A percentile compares a stretch with the other conserved stretches of the same genome.
Conservation (phyloP, 2,888 invertebrate species). For the Ichneumoninae sp. region DNA sequence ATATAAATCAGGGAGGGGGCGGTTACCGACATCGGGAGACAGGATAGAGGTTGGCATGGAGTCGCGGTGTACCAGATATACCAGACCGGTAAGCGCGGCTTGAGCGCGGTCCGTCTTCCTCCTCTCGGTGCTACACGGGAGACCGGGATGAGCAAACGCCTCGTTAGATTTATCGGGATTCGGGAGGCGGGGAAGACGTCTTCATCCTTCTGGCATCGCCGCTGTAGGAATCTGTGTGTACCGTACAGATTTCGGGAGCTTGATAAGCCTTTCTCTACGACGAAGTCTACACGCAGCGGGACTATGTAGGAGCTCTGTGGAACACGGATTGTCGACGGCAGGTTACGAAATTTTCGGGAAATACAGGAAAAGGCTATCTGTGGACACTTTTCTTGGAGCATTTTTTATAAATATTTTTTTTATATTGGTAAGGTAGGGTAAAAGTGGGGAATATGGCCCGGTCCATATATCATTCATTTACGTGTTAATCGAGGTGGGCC, state of each 20-base stretch:
- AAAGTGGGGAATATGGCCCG: too few relatives aligned
- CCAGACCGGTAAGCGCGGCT: conserved; percentile 17
- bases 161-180: conserved; percentile 79
- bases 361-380: not conserved
- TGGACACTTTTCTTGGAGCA: not conserved
- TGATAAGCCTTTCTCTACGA: conserved; percentile 6
- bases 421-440: too few relatives aligned
- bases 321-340: not conserved
- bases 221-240: conserved; percentile 7
- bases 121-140: conserved; percentile 41
- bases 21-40: conserved; percentile 81
- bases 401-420: not conserved
- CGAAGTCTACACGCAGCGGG: too few relatives aligned
- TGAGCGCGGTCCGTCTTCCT: conserved; percentile 3
- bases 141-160: conserved; percentile 74
- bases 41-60: conserved; percentile 81
- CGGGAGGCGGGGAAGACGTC: conserved; percentile 13
- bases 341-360: not conserved
- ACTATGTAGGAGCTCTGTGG: not conserved
- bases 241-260: conserved; percentile 6
- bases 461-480: too few relatives aligned
- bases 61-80: conserved; percentile 66
- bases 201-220: not conserved
- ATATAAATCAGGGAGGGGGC: conserved; percentile 81
- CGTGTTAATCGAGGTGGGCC: too few relatives aligned